phyloP scores from a whole-genome alignment of 2,113 vertebrate species.

The Osmerus mordax region DNA sequence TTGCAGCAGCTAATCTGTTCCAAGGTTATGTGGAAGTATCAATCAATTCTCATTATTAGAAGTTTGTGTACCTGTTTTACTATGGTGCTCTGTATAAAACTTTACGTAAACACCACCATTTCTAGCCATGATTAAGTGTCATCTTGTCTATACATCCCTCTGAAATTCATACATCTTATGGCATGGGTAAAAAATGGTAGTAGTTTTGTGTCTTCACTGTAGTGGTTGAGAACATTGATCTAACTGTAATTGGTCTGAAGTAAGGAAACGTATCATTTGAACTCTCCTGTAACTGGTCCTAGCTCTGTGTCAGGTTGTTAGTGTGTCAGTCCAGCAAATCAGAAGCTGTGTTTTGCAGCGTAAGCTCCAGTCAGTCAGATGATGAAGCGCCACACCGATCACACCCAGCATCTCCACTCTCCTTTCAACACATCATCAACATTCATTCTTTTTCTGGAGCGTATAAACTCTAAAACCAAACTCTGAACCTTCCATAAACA shows the following conservation, averaged over 20 bases:
- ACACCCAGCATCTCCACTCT: conserved; percentile 10
- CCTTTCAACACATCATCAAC: conserved; percentile 24
- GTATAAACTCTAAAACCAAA: conserved; percentile 7
- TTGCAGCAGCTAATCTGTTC: conserved; percentile 6
- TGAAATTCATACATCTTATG: no score
- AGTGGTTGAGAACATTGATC: no score
- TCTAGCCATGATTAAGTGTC: no score
- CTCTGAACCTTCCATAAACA: conserved; percentile 6
- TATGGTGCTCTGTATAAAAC: no score
- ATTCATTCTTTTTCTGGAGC: conserved; percentile 1
- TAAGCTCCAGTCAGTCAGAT: conserved; percentile 35
- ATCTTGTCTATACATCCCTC: no score
- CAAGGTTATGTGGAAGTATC: not conserved
- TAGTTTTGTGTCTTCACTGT: no score
- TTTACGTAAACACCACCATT: no score
- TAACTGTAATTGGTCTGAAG: not conserved
- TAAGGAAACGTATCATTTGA: no score
- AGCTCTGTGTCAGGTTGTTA: conserved; percentile 4
- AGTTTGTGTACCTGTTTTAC: no score
- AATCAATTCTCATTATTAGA: not conserved
- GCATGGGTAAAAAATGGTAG: no score
- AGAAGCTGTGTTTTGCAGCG: conserved; percentile 28
- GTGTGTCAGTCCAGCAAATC: conserved; percentile 19
- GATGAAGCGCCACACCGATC: conserved; percentile 13
- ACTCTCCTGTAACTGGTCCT: no score